Evolutionary conservation across 30 jellyfish, hydroid and myxozoan genomes (phyloP).

Genomic region (Cassiopea xamachana): DNA sequence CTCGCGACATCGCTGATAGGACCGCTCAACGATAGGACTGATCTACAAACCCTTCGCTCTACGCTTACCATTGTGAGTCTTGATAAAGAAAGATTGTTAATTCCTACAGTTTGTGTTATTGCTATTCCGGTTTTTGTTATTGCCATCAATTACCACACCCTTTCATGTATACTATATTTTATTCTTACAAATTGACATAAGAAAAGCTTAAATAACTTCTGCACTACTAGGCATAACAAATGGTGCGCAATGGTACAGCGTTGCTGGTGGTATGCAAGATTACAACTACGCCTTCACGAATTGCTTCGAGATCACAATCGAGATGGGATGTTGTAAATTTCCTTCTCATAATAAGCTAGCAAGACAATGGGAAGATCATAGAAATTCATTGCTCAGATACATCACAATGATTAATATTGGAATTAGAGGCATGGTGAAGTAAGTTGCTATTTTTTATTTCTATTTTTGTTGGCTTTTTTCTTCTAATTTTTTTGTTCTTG

Average conservation of each 20-base stretch:
- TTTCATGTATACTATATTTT: no score
- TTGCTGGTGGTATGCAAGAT: conserved; percentile 99
- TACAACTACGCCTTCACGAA: conserved; percentile 84
- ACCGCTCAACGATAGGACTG: no score
- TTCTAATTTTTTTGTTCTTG: neutral
- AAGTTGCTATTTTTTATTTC: neutral
- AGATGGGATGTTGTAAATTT: conserved; percentile 94
- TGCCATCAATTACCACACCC: no score
- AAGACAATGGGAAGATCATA: conserved; percentile 84
- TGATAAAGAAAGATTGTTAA: no score
- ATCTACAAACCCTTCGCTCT: no score
- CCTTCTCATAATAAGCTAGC: conserved; percentile 69
- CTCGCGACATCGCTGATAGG: no score
- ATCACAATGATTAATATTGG: conserved; percentile 86
- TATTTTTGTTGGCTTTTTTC: neutral
- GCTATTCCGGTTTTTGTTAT: no score
- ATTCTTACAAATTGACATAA: no score
- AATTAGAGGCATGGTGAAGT: conserved; percentile 92
- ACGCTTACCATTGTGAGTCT: no score
- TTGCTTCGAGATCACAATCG: conserved; percentile 98
- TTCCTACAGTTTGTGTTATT: no score
- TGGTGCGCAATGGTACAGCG: conserved; percentile 99
- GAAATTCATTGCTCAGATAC: conserved; percentile 62
- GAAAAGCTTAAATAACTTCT: neutral
- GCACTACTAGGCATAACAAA: conserved; percentile 85